Evolutionary conservation across 1,140 invertebrate genomes (phyloP), one percentile per base, ranked within the genome.

Genomic region (Bombus confusus): DNA sequence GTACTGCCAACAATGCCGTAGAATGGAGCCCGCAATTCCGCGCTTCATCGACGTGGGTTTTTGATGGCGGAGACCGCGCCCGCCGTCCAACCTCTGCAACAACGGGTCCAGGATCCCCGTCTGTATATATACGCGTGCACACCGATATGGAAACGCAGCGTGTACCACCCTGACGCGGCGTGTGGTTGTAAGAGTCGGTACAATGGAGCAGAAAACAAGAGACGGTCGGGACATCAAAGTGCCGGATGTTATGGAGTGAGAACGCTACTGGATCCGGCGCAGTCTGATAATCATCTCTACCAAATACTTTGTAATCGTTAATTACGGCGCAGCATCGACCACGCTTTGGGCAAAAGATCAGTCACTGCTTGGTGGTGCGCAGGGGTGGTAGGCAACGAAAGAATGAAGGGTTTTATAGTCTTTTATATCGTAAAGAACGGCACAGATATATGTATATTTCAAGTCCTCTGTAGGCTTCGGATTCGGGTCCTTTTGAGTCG

Each of bases 251-350:
- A 94, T 94, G 93, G 93, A 92, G 93, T 89, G 89, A 89, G 92
- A 83, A 91, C 89, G 90, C 90, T 84, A 90, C 88, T 85, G 91
- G 91, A 95, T 95, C 94, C 94, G 94, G 94, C 92, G 87, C 91
- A 95, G 94, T 94, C 94, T 94, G 94, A 95, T 95, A 94, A 95
- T 94, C 94, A 95, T 95, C 90, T 93, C 92, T 93, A 95, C 93
- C 93, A 94, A 95, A 95, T 95, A 95, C 94, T 95, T 95, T 94
- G 94, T 93, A 94, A 95, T 94, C 93, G 93, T 94, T 94, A 95
- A 95, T 94, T 94, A 94, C 93, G 90, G 89, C 90, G 82, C 86
- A 88, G 82, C 91, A 91, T 91, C 86, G 86, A 88, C 86, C 75
- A 71, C 76, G 34, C 83, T 90, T 90, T 86, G 89, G 83, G 80